Conservation (phyloP, 2,113 vertebrate genomes). For the Stigmatopora argus region DNA sequence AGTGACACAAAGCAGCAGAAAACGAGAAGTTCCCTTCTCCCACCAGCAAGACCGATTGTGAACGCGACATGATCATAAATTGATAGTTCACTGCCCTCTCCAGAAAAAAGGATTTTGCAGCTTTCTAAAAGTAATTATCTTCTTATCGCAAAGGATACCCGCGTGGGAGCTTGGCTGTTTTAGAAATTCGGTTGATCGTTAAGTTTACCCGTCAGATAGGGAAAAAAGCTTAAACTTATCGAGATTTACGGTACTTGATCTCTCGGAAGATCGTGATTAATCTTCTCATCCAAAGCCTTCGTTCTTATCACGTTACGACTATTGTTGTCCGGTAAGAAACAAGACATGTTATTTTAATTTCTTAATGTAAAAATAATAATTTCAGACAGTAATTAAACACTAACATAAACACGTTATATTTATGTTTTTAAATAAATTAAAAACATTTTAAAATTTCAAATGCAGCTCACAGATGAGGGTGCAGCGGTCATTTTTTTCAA, state of each 20-base stretch:
- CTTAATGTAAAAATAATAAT: background rate
- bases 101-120: background rate
- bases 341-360: background rate
- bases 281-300: slow-evolving; percentile 29
- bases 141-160: background rate
- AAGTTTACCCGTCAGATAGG: background rate
- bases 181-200: too few relatives aligned
- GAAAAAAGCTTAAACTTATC: slow-evolving; percentile 19
- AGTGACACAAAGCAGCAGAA: slow-evolving; percentile 68
- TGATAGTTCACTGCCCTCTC: background rate
- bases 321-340: slow-evolving; percentile 48
- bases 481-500: slow-evolving; percentile 31
- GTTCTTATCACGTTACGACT: slow-evolving; percentile 22
- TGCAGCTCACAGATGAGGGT: background rate
- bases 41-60: slow-evolving; percentile 71
- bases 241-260: background rate
- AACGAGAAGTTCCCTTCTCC: slow-evolving; percentile 96
- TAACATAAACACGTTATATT: background rate
- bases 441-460: background rate
- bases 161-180: background rate
- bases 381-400: background rate
- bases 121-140: background rate
- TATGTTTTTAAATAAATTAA: background rate
- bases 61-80: slow-evolving; percentile 35
- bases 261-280: background rate